These are phyloP conservation scores for Galerucella calmariensis DNA, from an alignment of 2,888 invertebrate genomes.

Conservation along the genomic window DNA sequence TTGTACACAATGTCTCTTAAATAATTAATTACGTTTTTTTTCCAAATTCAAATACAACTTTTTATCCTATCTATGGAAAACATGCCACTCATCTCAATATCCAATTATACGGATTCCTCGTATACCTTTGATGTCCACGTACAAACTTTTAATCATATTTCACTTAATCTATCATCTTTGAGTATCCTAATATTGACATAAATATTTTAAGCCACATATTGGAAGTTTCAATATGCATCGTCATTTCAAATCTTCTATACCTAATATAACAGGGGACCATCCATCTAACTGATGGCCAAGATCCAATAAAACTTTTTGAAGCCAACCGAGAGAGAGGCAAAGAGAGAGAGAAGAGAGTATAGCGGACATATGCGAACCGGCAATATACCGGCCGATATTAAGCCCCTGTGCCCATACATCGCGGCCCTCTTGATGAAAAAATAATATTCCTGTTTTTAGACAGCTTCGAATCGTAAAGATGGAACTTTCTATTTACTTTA, in stretches of 20 bases:
- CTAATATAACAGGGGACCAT: slow-evolving; percentile 26
- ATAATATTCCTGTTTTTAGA: slow-evolving; percentile 56
- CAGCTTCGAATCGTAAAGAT: slow-evolving; percentile 15
- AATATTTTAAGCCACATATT: slow-evolving; percentile 17
- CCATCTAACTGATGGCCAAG: slow-evolving; percentile 33
- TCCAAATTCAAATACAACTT: too few relatives aligned
- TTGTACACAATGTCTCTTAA: too few relatives aligned
- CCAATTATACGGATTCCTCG: neutral
- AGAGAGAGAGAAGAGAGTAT: slow-evolving; percentile 4
- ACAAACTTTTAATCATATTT: neutral
- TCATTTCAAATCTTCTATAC: slow-evolving; percentile 24
- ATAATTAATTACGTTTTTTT: too few relatives aligned
- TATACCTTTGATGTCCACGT: neutral
- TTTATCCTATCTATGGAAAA: neutral
- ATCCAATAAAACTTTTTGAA: slow-evolving; percentile 34
- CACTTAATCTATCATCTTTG: neutral
- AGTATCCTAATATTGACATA: slow-evolving; percentile 13
- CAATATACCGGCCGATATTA: slow-evolving; percentile 36
- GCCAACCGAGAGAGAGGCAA: slow-evolving; percentile 16
- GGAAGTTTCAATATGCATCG: slow-evolving; percentile 22
- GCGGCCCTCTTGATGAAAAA: slow-evolving; percentile 58
- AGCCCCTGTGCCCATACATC: slow-evolving; percentile 53
- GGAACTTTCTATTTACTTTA: neutral
- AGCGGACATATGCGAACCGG: slow-evolving; percentile 32
- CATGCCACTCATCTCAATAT: neutral